Evolutionary conservation across 2,888 invertebrate genomes (phyloP).

Genomic region (Zelleria hepariella): DNA sequence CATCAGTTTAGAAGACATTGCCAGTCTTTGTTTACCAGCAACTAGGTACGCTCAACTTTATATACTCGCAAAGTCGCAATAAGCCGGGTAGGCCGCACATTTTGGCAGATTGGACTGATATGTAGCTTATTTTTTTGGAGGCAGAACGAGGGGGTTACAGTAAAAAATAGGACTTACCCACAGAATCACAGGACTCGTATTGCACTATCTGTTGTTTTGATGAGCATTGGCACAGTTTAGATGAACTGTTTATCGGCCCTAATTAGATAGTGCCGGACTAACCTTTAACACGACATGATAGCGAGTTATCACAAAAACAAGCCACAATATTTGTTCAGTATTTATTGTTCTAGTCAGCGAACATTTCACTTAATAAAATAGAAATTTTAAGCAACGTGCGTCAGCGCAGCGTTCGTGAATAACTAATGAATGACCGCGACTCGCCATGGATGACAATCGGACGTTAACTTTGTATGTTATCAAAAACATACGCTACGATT

Average conservation of each 20-base stretch:
- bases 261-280: not conserved
- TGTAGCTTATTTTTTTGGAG: no score
- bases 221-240: not conserved
- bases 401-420: not conserved
- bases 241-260: not conserved
- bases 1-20: no score
- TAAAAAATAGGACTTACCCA: not conserved
- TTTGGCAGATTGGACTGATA: no score
- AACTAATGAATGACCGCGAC: no score
- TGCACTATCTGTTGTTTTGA: not conserved
- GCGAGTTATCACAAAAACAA: not conserved
- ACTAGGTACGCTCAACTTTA: no score
- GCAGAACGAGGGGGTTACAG: no score
- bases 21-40: no score
- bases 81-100: no score
- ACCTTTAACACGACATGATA: not conserved
- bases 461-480: not conserved
- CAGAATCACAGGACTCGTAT: not conserved
- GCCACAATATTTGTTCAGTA: not conserved
- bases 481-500: not conserved
- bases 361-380: not conserved
- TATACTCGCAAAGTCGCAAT: no score
- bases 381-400: not conserved
- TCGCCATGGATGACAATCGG: no score
- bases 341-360: not conserved